Evolutionary conservation across 92 coral and sea anemone species (phyloP).

Genomic region (Parazoanthus swiftii): DNA sequence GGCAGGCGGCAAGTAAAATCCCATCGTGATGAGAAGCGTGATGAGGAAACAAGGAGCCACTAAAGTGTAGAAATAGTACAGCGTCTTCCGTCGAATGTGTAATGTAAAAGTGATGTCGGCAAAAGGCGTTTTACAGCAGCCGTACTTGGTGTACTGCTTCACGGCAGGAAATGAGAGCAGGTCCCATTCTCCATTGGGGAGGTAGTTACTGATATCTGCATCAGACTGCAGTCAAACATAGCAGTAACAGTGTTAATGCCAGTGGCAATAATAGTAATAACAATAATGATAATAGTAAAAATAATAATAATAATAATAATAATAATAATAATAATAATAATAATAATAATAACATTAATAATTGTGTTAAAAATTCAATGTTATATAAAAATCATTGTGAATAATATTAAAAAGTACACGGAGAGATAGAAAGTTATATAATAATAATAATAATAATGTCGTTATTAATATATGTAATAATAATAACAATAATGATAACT

Average conservation of each 20-base stretch:
- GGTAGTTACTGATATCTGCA: conserved; percentile 1
- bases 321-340: too few relatives aligned
- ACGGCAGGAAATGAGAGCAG: conserved; percentile 31
- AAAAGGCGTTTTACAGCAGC: conserved; percentile 25
- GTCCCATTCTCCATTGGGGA: conserved; percentile 31
- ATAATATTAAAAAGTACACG: too few relatives aligned
- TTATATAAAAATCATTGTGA: too few relatives aligned
- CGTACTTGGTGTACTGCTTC: conserved; percentile 8
- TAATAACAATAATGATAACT: too few relatives aligned
- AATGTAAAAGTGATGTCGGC: conserved; percentile 30
- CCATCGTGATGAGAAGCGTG: conserved; percentile 21
- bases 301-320: too few relatives aligned
- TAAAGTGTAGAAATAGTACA: conserved; percentile 28
- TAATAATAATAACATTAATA: too few relatives aligned
- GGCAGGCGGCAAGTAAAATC: conserved; percentile 17
- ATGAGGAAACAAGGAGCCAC: conserved; percentile 13
- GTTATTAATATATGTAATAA: too few relatives aligned
- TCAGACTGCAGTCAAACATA: conserved; percentile 6
- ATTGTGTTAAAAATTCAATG: too few relatives aligned
- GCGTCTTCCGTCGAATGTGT: conserved; percentile 33
- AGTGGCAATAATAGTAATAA: background rate
- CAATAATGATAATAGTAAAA: too few relatives aligned
- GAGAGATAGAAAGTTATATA: too few relatives aligned
- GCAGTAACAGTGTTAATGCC: background rate
- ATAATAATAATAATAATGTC: too few relatives aligned